Percentiles rank a stretch among this genome's conserved stretches.
Evolutionary conservation across 2,113 vertebrate species (phyloP).

Genomic region (Coturnix japonica): DNA sequence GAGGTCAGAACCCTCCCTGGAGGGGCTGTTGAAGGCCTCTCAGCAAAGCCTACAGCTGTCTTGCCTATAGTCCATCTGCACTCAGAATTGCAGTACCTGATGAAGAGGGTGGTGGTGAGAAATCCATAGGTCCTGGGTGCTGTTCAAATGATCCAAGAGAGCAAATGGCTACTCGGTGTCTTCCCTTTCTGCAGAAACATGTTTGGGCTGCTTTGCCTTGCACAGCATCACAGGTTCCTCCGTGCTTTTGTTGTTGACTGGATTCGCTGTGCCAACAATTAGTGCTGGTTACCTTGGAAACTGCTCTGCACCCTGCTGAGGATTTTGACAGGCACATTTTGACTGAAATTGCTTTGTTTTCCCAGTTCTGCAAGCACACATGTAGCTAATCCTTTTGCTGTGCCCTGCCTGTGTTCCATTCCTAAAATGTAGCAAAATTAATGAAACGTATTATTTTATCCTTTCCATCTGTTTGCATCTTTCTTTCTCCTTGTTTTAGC

Average conservation of each 20-base stretch:
- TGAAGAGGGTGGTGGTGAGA: fast-evolving
- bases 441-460: constrained; percentile 38
- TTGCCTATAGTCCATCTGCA: not conserved
- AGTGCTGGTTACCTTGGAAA: constrained; percentile 78
- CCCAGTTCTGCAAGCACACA: constrained; percentile 45
- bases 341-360: constrained; percentile 77
- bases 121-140: constrained; percentile 28
- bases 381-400: constrained; percentile 58
- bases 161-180: constrained; percentile 9
- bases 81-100: not conserved
- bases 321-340: constrained; percentile 76
- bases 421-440: constrained; percentile 52
- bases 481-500: constrained; percentile 46
- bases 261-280: constrained; percentile 72
- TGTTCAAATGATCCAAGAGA: constrained; percentile 1
- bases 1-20: not conserved
- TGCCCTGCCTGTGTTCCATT: constrained; percentile 6
- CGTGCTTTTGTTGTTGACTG: constrained; percentile 70
- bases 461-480: constrained; percentile 35
- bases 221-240: constrained; percentile 34
- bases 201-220: constrained; percentile 44
- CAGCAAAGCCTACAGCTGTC: constrained; percentile 6
- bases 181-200: constrained; percentile 24
- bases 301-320: constrained; percentile 72
- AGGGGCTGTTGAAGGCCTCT: constrained; percentile 13